phyloP scores from a whole-genome alignment of 2,797 vertebrate species.

The Forpus xanthops region DNA sequence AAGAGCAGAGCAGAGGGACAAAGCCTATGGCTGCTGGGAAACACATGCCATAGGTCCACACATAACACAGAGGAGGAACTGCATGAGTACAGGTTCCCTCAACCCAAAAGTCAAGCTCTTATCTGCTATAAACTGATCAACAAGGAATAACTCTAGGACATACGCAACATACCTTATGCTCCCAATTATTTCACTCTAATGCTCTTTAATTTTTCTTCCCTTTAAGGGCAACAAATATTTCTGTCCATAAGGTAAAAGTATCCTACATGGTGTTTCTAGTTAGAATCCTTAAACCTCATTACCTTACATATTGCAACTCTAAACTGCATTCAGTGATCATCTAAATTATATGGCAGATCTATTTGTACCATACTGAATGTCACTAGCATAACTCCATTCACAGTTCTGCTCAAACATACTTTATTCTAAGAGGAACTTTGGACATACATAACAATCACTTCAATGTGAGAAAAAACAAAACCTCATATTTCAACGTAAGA shows the following conservation, averaged over 20 bases:
- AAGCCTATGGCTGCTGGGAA: not conserved
- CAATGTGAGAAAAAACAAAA: not conserved
- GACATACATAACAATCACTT: not conserved
- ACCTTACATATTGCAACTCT: not conserved
- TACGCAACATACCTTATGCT: not conserved
- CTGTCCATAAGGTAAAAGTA: not conserved
- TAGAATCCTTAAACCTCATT: conserved; percentile 33
- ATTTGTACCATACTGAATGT: not conserved
- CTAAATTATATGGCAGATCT: not conserved
- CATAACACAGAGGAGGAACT: not conserved
- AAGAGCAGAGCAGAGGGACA: not conserved
- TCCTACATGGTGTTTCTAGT: not conserved
- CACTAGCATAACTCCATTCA: not conserved
- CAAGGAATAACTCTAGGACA: not conserved
- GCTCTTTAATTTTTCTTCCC: not conserved
- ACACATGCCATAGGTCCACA: not conserved
- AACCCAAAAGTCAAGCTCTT: not conserved
- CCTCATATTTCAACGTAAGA: not conserved
- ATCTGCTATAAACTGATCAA: not conserved
- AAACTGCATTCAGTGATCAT: not conserved
- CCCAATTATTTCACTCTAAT: not conserved
- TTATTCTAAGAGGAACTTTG: not conserved
- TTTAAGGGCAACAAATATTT: not conserved
- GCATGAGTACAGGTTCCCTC: not conserved
- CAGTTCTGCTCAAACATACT: not conserved